These are phyloP conservation scores for Graphium colonna DNA, from an alignment of 2,888 invertebrate species.

Conservation along the genomic window DNA sequence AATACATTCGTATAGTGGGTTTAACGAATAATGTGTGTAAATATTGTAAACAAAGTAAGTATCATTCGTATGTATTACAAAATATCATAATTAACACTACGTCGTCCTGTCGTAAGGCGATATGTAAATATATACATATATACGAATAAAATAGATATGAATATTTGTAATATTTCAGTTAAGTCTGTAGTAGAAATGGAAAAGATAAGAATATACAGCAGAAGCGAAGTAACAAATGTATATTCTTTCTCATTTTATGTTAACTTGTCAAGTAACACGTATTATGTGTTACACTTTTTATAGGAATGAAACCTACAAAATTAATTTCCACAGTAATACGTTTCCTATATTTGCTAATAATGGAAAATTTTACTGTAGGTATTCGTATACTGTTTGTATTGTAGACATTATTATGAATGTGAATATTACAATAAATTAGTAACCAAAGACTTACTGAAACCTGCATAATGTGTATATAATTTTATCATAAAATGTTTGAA, in stretches of 20 bases:
- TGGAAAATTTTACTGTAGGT: slow-evolving; percentile 50
- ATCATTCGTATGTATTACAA: slow-evolving; percentile 16
- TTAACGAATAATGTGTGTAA: slow-evolving; percentile 36
- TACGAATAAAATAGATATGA: slow-evolving; percentile 8
- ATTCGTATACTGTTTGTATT: slow-evolving; percentile 47
- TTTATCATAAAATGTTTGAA: slow-evolving; percentile 58
- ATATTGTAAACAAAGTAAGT: slow-evolving; percentile 33
- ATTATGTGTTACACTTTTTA: not conserved
- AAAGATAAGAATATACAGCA: slow-evolving; percentile 38
- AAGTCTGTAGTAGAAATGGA: slow-evolving; percentile 39
- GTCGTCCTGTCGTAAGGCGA: slow-evolving; percentile 37
- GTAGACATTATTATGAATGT: slow-evolving; percentile 51
- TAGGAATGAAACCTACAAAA: slow-evolving; percentile 1
- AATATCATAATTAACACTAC: slow-evolving; percentile 26
- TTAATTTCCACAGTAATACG: slow-evolving; percentile 1
- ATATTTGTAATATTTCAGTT: slow-evolving; percentile 40
- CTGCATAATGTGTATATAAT: slow-evolving; percentile 59
- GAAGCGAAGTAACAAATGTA: slow-evolving; percentile 1
- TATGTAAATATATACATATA: slow-evolving; percentile 42
- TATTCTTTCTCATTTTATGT: slow-evolving; percentile 6
- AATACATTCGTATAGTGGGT: slow-evolving; percentile 34
- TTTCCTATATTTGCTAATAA: slow-evolving; percentile 38
- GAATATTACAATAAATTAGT: slow-evolving; percentile 75
- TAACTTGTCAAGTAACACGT: slow-evolving; percentile 10
- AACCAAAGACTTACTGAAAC: slow-evolving; percentile 55